These are phyloP conservation scores for Myathropa florea DNA, from an alignment of 2,888 invertebrate species.

Conservation along the genomic window DNA sequence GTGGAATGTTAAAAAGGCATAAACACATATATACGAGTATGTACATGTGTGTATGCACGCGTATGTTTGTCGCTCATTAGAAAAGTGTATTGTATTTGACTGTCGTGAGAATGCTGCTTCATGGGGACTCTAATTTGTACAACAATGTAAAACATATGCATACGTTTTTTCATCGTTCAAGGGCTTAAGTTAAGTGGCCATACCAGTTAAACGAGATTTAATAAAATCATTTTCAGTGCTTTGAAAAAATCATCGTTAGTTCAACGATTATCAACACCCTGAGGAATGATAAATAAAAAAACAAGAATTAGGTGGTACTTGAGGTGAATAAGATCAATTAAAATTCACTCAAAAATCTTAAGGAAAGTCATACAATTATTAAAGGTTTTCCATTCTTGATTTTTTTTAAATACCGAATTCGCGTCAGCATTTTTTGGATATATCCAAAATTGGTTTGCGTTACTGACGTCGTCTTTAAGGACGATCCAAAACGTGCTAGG, in stretches of 20 bases:
- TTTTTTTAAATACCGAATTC: too few species aligned
- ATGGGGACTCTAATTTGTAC: not conserved
- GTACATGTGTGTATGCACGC: not conserved
- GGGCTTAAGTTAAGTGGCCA: not conserved
- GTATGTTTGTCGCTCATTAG: not conserved
- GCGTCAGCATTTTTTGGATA: too few species aligned
- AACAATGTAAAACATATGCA: not conserved
- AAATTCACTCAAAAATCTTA: not conserved
- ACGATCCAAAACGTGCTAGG: too few species aligned
- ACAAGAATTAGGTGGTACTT: too few species aligned
- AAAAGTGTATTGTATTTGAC: not conserved
- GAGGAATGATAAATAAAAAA: not conserved
- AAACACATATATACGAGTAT: too few species aligned
- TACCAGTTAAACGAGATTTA: not conserved
- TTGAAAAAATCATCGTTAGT: not conserved
- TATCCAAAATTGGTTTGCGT: too few species aligned
- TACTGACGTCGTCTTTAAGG: too few species aligned
- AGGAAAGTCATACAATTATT: too few species aligned
- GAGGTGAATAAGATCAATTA: too few species aligned
- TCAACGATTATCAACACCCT: not conserved
- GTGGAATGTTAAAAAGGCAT: not conserved
- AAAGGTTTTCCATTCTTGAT: too few species aligned
- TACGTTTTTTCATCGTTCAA: not conserved
- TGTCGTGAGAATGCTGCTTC: not conserved
- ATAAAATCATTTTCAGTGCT: not conserved